Evolutionary conservation across 2,113 vertebrate species (phyloP), one percentile per base, ranked within the genome.

Genomic region (Naja naja): DNA sequence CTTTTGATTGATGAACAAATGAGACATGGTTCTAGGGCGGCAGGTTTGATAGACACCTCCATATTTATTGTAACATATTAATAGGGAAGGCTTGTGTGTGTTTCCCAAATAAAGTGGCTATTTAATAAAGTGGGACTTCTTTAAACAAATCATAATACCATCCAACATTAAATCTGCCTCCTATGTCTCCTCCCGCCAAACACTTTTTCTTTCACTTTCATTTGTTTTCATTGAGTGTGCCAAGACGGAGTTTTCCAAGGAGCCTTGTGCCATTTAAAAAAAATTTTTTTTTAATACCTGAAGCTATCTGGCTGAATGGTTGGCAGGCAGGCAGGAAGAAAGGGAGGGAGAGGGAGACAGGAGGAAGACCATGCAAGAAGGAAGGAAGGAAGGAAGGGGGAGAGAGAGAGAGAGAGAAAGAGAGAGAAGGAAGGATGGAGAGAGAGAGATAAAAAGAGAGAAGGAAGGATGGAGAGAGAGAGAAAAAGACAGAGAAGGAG

Each of bases 371-470:
- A 11, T 9, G 25, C 9, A 1, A 9, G 25, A 11, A 64, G 10
- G 27, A 30, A 4, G 11, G 30, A 69, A 12, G 60, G 10, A 69
- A 12, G 12, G 12, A 3, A 1, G 3, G 27, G 3, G 30, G 0
- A 3, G 9, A 4, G 25, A 8, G 1, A 27, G 2, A 9, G 11
- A 27, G 58, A 3, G 3, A 60, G 23, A 23, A 1, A 58, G 25
- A 8, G 10, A 9, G 3, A 2, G 3, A 10, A 9, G 22, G 7
- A 8, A 5, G 55, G 2, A 56, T 5, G 5, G 20, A 55, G 18
- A 22, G 5, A 23, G 1, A 7, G 20, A 56, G 7, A 25, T 0
- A 7, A 1, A 12, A 12, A 3, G 27, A 12, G 1, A 3, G 27
- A n/a, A 5, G 60, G 25, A 12, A 12, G 27, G 27, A 30, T 49